phyloP scores from a whole-genome alignment of 2,797 vertebrate genomes.

The Phylloscopus collybita region DNA sequence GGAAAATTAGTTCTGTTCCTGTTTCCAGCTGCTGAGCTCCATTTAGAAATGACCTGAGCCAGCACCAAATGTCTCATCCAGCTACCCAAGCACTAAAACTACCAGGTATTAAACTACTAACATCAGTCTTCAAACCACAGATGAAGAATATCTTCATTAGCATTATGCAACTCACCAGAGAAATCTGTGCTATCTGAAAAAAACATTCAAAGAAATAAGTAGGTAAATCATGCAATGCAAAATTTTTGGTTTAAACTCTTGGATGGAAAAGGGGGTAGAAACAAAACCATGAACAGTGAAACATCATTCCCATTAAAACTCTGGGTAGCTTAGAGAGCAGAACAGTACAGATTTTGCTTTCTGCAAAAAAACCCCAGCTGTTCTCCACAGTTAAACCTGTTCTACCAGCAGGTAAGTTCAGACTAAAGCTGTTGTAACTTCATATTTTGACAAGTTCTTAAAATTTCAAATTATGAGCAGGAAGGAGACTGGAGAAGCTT shows the following conservation, averaged over 20 bases:
- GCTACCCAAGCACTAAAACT: not conserved
- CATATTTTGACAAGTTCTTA: not conserved
- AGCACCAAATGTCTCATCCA: constrained; percentile 7
- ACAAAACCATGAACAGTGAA: not conserved
- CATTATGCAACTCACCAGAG: not conserved
- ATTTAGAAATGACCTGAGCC: constrained; percentile 13
- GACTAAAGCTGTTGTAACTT: not conserved
- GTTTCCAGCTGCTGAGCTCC: constrained; percentile 33
- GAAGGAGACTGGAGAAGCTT: not conserved
- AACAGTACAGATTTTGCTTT: not conserved
- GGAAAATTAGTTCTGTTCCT: constrained; percentile 27
- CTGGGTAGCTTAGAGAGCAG: not conserved
- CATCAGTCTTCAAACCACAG: constrained; percentile 8
- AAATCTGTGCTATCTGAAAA: not conserved
- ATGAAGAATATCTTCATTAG: not conserved
- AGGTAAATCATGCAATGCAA: not conserved
- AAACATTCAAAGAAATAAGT: not conserved
- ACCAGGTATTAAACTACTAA: constrained; percentile 10
- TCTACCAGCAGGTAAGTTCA: not conserved
- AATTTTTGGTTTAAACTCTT: not conserved
- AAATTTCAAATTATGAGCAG: not conserved
- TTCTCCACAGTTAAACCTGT: not conserved
- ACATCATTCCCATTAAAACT: not conserved
- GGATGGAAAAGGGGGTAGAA: not conserved
- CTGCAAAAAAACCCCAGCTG: not conserved